Conservation (phyloP, 2,888 invertebrate species). For the Linyphia triangularis region DNA sequence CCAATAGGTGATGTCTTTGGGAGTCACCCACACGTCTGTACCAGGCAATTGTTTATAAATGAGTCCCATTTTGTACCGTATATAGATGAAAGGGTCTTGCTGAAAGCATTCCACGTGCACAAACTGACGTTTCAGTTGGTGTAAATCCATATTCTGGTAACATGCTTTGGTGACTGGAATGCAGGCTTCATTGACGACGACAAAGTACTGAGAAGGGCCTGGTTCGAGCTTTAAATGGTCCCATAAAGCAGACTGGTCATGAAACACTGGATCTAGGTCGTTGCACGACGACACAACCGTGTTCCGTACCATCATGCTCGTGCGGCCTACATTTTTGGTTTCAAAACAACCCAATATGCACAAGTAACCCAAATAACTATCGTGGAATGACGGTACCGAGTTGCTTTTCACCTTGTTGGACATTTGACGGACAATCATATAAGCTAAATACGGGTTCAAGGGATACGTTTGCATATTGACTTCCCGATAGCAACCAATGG, state of each 20-base stretch:
- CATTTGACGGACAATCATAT: constrained; percentile 9
- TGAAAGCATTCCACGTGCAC: background rate
- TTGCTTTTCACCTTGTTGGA: constrained; percentile 30
- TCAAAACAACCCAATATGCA: constrained; percentile 21
- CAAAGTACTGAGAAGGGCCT: background rate
- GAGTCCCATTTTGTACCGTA: background rate
- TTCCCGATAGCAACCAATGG: constrained; percentile 10
- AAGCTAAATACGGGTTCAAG: constrained; percentile 7
- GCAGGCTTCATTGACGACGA: constrained; percentile 9
- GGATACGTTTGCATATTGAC: background rate
- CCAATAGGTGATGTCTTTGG: background rate
- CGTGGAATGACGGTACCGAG: background rate
- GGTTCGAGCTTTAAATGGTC: background rate
- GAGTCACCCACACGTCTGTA: background rate
- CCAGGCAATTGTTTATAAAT: background rate
- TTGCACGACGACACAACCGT: background rate
- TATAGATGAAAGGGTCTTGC: background rate
- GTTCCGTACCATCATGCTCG: constrained; percentile 15
- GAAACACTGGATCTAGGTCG: background rate
- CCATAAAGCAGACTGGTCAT: background rate
- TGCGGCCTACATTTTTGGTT: constrained; percentile 13
- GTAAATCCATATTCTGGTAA: background rate
- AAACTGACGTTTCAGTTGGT: background rate
- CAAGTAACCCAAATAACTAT: background rate
- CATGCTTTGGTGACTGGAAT: background rate